Evolutionary conservation across 1,140 invertebrate species (phyloP).

Genomic region (Solen grandis): DNA sequence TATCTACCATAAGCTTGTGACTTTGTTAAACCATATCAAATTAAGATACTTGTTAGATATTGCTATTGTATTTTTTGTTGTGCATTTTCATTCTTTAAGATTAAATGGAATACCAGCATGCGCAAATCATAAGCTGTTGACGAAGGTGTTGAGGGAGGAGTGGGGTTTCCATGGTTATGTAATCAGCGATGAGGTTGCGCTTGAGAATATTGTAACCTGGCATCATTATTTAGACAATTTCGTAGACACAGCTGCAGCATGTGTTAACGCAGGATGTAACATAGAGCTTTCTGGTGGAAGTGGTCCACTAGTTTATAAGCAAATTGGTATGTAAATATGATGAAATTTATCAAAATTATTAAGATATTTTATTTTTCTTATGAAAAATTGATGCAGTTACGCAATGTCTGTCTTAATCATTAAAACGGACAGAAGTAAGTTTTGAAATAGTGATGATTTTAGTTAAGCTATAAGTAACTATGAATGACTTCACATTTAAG

Average conservation of each 20-base stretch:
- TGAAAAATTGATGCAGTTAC: too few species aligned
- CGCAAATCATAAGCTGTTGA: conserved; percentile 75
- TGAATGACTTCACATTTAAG: too few species aligned
- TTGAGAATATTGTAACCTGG: conserved; percentile 71
- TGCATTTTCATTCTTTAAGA: conserved; percentile 44
- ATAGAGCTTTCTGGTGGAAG: conserved; percentile 70
- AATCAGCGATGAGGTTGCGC: conserved; percentile 76
- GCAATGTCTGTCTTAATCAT: too few species aligned
- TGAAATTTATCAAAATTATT: too few species aligned
- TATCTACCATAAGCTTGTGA: too few species aligned
- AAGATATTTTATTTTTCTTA: too few species aligned
- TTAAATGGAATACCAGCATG: conserved; percentile 78
- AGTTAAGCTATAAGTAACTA: too few species aligned
- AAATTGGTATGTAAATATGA: conserved; percentile 42
- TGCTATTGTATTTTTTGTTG: not conserved
- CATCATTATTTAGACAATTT: conserved; percentile 73
- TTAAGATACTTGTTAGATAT: not conserved
- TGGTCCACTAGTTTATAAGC: conserved; percentile 43
- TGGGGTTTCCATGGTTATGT: conserved; percentile 79
- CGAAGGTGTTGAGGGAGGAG: conserved; percentile 70
- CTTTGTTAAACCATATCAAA: too few species aligned
- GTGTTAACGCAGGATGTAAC: conserved; percentile 77
- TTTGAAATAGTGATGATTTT: too few species aligned
- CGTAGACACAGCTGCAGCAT: conserved; percentile 70
- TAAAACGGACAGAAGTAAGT: too few species aligned